These are phyloP conservation scores for Sphaerodactylus townsendi DNA, from an alignment of 2,113 vertebrate species.

Conservation along the genomic window DNA sequence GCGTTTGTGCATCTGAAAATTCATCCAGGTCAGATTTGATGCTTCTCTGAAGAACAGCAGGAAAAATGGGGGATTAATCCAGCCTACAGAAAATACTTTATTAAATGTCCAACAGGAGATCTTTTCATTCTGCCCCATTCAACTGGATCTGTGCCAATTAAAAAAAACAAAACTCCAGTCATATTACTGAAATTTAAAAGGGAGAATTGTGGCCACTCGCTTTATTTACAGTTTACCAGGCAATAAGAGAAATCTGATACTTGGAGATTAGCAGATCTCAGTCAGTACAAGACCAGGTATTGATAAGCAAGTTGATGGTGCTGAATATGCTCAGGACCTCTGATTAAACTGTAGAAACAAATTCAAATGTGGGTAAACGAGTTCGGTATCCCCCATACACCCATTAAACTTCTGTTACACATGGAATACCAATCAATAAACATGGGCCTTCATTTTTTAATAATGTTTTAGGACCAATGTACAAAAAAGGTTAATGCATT, in stretches of 20 bases:
- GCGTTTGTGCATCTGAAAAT: neutral
- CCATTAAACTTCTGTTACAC: constrained; percentile 1
- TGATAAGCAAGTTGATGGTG: rapidly evolving
- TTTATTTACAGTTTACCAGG: neutral
- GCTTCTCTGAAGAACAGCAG: neutral
- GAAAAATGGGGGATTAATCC: neutral
- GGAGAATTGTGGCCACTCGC: too few relatives aligned
- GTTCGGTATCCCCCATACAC: neutral
- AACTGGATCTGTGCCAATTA: neutral
- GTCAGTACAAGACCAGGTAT: neutral
- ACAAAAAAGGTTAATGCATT: constrained; percentile 75
- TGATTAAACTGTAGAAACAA: neutral
- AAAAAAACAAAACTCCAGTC: neutral
- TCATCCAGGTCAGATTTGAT: neutral
- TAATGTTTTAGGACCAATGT: constrained; percentile 64
- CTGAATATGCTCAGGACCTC: neutral
- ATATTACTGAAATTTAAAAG: neutral
- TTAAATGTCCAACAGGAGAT: neutral
- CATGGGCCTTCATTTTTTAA: constrained; percentile 63
- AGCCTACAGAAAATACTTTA: neutral
- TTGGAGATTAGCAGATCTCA: neutral
- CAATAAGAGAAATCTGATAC: neutral
- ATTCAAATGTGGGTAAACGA: neutral
- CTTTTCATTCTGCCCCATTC: rapidly evolving
- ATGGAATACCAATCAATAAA: constrained; percentile 34